Evolutionary conservation across 2,113 vertebrate genomes (phyloP).

Genomic region (Panthera uncia): DNA sequence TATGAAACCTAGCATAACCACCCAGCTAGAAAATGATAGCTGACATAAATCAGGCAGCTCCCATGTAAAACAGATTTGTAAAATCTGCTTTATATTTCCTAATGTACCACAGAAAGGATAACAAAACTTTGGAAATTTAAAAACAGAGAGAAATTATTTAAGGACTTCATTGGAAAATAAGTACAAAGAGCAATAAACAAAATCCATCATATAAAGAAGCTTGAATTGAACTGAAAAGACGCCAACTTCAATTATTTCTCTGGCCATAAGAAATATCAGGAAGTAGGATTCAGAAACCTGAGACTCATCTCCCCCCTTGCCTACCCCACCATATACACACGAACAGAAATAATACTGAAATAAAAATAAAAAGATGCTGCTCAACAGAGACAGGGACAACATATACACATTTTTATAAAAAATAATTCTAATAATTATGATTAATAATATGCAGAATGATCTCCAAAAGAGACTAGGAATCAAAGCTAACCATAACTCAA

Average conservation of each 20-base stretch:
- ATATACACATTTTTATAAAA: not conserved
- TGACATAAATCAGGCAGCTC: slow-evolving; percentile 16
- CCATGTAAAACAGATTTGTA: slow-evolving; percentile 20
- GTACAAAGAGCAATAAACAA: not conserved
- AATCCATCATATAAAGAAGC: not conserved
- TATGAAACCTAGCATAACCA: slow-evolving; percentile 22
- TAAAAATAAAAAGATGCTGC: not conserved
- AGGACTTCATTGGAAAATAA: not conserved
- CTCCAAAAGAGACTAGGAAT: not conserved
- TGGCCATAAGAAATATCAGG: not conserved
- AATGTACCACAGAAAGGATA: not conserved
- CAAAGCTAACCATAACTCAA: not conserved
- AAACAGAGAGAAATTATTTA: slow-evolving; percentile 36
- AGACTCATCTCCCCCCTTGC: not conserved
- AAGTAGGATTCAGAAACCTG: not conserved
- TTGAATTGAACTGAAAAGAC: not conserved
- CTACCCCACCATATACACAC: not conserved
- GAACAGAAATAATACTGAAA: not conserved
- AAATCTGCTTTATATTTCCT: slow-evolving; percentile 23
- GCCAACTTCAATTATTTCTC: not conserved
- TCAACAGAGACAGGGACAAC: not conserved
- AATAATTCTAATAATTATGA: not conserved
- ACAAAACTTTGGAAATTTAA: slow-evolving; percentile 8
- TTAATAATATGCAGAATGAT: not conserved
- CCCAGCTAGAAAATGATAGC: slow-evolving; percentile 41